Evolutionary conservation across 2,797 vertebrate genomes (phyloP), one percentile per base, ranked within the genome.

Genomic region (Etheostoma nigrum): DNA sequence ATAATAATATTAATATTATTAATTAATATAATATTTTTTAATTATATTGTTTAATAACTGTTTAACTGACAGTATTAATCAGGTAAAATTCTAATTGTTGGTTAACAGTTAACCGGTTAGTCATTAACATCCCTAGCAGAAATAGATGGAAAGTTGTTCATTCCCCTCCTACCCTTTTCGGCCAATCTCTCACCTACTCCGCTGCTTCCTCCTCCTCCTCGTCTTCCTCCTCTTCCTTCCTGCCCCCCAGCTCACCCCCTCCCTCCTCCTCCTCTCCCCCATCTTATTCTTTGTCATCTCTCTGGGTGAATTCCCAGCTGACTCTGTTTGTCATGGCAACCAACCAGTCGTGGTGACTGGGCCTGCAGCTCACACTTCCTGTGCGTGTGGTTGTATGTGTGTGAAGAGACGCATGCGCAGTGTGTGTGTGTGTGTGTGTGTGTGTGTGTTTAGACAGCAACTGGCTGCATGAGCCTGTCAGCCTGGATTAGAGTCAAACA

Each of bases 291-390:
- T 92, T 94, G 92, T 94, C 92, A 92, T 94, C 84, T 90, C 91
- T 93, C 90, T 94, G 93, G 94, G 94, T 94, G 93, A 93, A 95
- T 94, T 95, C 95, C 94, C 94, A 95, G 93, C 93, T 95, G 94
- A 95, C 93, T 93, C 74, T 92, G 94, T 95, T 94, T 94, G 94
- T 95, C 95, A 95, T 95, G 93, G 94, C 93, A 95, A 95, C 94
- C 93, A 92, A 92, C 91, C 86, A 74, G 91, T 93, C 88, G 81
- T 94, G 91, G 93, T 92, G 91, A 92, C 93, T 93, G 91, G 92
- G 93, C 91, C 91, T 92, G 92, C 88, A 93, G 91, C 92, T 92
- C 89, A 89, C 89, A 92, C 93, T 94, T 94, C 93, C 94, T 94
- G 90, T 93, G 88, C 88, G 86, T 92, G 88, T 86, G 86, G 64